Evolutionary conservation across 2,888 invertebrate genomes (phyloP), one percentile per base, ranked within the genome.

Genomic region (Abscondita cerata): DNA sequence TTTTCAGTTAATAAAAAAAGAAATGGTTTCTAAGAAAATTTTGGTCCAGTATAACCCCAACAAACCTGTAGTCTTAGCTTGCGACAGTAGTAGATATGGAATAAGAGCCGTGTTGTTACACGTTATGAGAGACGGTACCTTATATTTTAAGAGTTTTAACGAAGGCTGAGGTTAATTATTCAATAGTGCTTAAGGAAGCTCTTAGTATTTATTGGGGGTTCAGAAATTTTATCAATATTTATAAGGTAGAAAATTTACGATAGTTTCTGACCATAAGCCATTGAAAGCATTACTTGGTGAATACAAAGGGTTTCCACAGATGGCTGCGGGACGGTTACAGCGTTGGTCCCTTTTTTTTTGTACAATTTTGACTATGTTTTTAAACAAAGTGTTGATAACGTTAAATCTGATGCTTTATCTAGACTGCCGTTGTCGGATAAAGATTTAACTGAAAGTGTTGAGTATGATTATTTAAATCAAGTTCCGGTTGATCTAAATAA

Each of bases 151-250:
- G 44, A 41, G 40, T 19, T 12, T 19, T 56, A 56, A 40, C 11
- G 11, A 54, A 58, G 18, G 58, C 59, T 9, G 65, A 65, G 36
- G 34, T 12, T 13, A 65, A 62, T 25, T 65, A 67, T 50, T 41
- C 52, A 5, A 52, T 63, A 56, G 34, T 69, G 1, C 47, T 62
- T 6, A 69, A 68, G 50, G 66, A 66, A 16, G 68, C 65, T 8
- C 38, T 67, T 15, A 40, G 47, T 41, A 62, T 67, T 12, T 65
- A 62, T 38, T 69, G 65, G 66, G 59, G 9, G 54, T 61, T 2
- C 33, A 61, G 9, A 75, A 72, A 41, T 74, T 75, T 60, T 71
- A 73, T 59, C 73, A 77, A 55, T 78, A 76, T 70, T 63, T 78
- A 48, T 50, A 67, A 15, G 74, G 73, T 2, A 68, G 66, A 6